Base-by-base conservation (phyloP, 2,888 invertebrate species). In the Caenorhabditis sinica region DNA sequence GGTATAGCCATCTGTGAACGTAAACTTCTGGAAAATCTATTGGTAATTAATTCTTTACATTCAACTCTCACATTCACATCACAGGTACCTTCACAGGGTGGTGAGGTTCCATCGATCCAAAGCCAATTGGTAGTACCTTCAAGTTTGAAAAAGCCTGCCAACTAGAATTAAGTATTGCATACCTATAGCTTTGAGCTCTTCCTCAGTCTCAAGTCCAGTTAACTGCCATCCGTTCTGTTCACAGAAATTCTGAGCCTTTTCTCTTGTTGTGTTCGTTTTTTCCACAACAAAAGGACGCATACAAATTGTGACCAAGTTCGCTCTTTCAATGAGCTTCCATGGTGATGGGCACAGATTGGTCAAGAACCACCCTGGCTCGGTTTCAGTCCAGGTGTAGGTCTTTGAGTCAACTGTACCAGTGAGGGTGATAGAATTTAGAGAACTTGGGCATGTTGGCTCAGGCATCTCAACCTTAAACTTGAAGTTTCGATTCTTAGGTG, bases 321-420 rank as follows among this genome's bases (percentile, higher is more conserved):
- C 11, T 66, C 66, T 66, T 49, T 66, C 40, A 15, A 66, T 17
- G 3, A 17, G 43, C 30, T 66, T 23, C 66, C 66, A 66, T 17
- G 49, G 49, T 8, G 11, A 2, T n/a, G 43, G 30, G 30, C 45
- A 66, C 11, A 23, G 1, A n/a, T 28, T 49, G 2, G 66, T 66
- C 11, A 66, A 4, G 30, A 66, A 9, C 66, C 66, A 66, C 13
- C 66, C 49, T 17, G 49, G 28, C 11, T 45, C 30, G 9, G 49
- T 66, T 28, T 2, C 30, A 25, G 23, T 49, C 66, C 66, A 66
- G 3, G 0, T n/a, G n/a, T 66, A 66, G 25, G 30, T 13, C 2
- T 40, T 28, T 2, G 30, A 15, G 17, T 4, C 30, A 9, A 30
- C n/a, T 11, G 30, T 28, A 11, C 66, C 66, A 17, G 28, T n/a